These are phyloP conservation scores for Eristalinus sepulchralis DNA, from an alignment of 2,888 invertebrate species.

Conservation along the genomic window DNA sequence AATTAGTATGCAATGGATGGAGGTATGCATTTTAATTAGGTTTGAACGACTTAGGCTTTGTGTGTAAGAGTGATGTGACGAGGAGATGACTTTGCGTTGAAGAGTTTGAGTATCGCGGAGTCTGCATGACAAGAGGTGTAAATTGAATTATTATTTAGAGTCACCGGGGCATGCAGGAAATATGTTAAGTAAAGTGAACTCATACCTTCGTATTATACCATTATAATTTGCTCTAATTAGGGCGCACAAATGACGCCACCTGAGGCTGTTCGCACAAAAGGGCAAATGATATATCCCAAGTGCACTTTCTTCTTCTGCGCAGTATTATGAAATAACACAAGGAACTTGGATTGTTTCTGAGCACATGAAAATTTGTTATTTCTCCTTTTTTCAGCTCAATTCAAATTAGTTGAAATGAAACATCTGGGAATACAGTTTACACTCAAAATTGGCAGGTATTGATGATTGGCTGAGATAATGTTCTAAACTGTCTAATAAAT, in stretches of 20 bases:
- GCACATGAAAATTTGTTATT: not conserved
- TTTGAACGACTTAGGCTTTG: not conserved
- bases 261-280: slow-evolving; percentile 8
- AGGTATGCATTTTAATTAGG: slow-evolving; percentile 28
- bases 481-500: too few species aligned
- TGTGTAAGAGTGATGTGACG: not conserved
- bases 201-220: slow-evolving; percentile 1
- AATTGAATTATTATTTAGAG: not conserved
- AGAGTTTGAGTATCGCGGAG: slow-evolving; percentile 4
- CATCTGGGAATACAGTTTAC: too few species aligned
- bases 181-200: not conserved
- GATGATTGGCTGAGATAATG: too few species aligned
- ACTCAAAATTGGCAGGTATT: too few species aligned
- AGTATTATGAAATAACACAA: not conserved
- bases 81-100: not conserved
- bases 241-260: not conserved
- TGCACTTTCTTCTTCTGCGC: not conserved
- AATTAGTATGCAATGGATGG: slow-evolving; percentile 38
- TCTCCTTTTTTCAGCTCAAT: too few species aligned
- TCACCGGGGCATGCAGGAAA: slow-evolving; percentile 4
- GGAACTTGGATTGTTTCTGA: not conserved
- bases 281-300: not conserved
- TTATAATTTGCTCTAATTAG: not conserved
- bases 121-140: not conserved
- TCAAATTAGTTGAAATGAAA: too few species aligned